phyloP scores from a whole-genome alignment of 2,113 vertebrate genomes.

The Galbula dea region DNA sequence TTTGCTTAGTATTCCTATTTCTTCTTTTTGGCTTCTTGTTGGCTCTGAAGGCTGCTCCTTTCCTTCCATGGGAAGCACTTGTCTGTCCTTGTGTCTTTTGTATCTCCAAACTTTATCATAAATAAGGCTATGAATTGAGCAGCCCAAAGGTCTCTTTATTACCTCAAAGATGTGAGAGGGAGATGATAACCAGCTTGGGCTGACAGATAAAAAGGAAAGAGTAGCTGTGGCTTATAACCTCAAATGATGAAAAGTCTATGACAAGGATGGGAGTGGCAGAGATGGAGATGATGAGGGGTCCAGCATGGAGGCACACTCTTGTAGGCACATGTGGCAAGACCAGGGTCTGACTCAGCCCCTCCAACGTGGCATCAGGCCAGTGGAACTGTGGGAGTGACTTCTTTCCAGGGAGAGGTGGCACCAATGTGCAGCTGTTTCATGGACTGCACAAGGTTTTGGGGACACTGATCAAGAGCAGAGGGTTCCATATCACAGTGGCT shows the following conservation, averaged over 20 bases:
- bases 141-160: background rate
- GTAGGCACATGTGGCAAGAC: background rate
- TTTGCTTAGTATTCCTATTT: conserved; percentile 31
- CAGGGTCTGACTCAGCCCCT: background rate
- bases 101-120: conserved; percentile 13
- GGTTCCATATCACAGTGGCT: background rate
- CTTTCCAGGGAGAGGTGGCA: background rate
- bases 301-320: background rate
- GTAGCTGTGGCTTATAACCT: background rate
- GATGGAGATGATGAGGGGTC: background rate
- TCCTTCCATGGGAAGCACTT: background rate
- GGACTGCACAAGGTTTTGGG: fast-evolving
- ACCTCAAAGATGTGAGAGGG: background rate
- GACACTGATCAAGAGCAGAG: background rate
- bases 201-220: background rate
- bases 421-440: background rate
- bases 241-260: too few species aligned
- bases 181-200: background rate
- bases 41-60: background rate
- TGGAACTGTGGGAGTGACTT: too few species aligned
- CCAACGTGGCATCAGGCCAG: background rate
- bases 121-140: background rate
- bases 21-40: conserved; percentile 2
- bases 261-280: background rate
- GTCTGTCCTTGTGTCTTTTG: background rate